These are phyloP conservation scores for Nettapus auritus DNA, from an alignment of 2,113 vertebrate species.

Conservation along the genomic window DNA sequence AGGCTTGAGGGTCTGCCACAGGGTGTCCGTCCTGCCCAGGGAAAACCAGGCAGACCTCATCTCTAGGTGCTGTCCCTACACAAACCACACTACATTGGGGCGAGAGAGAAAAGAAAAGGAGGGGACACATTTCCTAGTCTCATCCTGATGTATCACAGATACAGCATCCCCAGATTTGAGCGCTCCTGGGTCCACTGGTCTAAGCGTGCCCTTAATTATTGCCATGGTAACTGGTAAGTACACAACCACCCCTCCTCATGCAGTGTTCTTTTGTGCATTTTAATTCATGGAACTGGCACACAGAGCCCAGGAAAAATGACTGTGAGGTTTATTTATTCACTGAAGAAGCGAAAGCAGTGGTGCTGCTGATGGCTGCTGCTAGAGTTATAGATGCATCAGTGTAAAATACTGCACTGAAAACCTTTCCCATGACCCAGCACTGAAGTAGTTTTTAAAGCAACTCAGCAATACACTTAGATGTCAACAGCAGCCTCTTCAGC, in stretches of 20 bases:
- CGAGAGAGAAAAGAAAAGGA: background rate
- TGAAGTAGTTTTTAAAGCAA: background rate
- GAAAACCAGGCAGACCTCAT: background rate
- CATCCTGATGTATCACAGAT: background rate
- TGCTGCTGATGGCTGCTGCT: background rate
- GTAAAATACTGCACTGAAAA: background rate
- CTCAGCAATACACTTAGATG: background rate
- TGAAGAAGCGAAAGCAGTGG: background rate
- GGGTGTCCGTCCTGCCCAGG: background rate
- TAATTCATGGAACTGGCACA: background rate
- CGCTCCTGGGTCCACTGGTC: background rate
- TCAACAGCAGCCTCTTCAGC: background rate
- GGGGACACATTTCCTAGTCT: background rate
- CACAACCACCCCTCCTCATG: background rate
- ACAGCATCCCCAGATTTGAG: background rate
- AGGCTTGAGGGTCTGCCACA: rapidly evolving
- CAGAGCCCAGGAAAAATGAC: background rate
- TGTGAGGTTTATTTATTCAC: background rate
- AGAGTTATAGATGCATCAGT: background rate
- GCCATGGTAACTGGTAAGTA: background rate
- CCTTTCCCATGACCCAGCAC: background rate
- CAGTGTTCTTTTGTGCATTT: background rate
- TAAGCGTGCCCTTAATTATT: background rate
- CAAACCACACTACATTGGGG: background rate
- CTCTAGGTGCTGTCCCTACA: background rate